Conservation (phyloP, 2,113 vertebrate species). For the Athene cunicularia region DNA sequence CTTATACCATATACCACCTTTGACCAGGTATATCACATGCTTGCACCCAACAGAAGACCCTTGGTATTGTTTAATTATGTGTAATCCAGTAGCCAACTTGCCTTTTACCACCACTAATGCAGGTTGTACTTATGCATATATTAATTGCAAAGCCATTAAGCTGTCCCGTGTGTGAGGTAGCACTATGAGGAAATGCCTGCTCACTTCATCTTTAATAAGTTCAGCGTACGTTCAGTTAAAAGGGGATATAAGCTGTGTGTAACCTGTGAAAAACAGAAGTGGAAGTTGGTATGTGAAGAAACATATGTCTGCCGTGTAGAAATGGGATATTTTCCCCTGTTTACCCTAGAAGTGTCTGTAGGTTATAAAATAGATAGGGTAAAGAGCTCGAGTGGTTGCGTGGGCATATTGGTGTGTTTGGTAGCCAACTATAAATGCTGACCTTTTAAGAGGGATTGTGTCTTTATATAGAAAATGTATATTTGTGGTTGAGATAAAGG, state of each 20-base stretch:
- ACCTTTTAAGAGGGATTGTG: constrained; percentile 52
- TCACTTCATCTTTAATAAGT: constrained; percentile 60
- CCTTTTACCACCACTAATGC: constrained; percentile 44
- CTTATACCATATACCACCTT: background rate
- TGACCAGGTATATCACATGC: background rate
- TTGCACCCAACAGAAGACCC: background rate
- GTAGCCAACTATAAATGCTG: background rate
- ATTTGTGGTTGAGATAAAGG: constrained; percentile 61
- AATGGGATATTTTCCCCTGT: background rate
- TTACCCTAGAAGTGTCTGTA: background rate
- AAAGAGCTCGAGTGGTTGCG: background rate
- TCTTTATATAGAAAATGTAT: constrained; percentile 63
- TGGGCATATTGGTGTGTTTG: background rate
- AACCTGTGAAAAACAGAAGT: constrained; percentile 62
- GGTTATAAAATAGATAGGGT: background rate
- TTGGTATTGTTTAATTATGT: constrained; percentile 2
- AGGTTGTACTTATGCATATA: constrained; percentile 73
- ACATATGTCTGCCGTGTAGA: background rate
- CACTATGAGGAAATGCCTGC: constrained; percentile 46
- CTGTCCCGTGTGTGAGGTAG: constrained; percentile 51
- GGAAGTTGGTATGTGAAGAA: background rate
- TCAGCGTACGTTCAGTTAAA: constrained; percentile 22
- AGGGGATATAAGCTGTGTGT: constrained; percentile 26
- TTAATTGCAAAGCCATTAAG: constrained; percentile 70
- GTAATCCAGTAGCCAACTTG: constrained; percentile 44